These are phyloP conservation scores for Cotesia typhae DNA, from an alignment of 1,140 invertebrate species.

Conservation along the genomic window DNA sequence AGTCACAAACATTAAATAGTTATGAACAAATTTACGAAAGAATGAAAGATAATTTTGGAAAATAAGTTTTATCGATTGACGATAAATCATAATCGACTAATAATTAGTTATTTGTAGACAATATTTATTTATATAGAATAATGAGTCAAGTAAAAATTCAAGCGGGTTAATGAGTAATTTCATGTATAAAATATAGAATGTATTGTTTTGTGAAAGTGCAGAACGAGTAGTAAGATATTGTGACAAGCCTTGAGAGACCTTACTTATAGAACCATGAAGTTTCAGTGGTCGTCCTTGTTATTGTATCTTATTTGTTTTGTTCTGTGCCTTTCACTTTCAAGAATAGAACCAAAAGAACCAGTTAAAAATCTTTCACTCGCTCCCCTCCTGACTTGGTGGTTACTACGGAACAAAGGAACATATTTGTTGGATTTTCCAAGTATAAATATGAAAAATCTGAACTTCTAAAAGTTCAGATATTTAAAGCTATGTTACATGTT, in stretches of 20 bases:
- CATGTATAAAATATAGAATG: conserved; percentile 42
- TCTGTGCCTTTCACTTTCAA: conserved; percentile 65
- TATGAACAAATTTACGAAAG: too few species aligned
- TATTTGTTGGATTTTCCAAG: neutral
- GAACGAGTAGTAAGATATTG: conserved; percentile 41
- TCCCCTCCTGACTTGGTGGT: conserved; percentile 11
- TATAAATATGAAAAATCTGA: conserved; percentile 5
- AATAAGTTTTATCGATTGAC: too few species aligned
- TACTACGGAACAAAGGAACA: conserved; percentile 38
- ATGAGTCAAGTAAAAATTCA: neutral
- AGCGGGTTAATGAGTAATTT: conserved; percentile 11
- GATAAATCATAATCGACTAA: too few species aligned
- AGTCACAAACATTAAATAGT: neutral
- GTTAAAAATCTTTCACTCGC: conserved; percentile 52
- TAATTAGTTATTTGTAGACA: too few species aligned
- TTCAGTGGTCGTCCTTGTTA: conserved; percentile 65
- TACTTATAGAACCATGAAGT: conserved; percentile 48
- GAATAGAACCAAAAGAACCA: conserved; percentile 53
- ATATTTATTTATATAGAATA: too few species aligned
- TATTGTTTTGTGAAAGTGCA: conserved; percentile 20
- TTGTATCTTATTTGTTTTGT: conserved; percentile 58
- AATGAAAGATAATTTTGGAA: too few species aligned
- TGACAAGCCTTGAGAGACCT: conserved; percentile 55
- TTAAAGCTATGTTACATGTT: too few species aligned
- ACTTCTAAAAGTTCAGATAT: neutral